A percentile compares a stretch with the other conserved stretches of the same genome.
phyloP scores from a whole-genome alignment of 2,888 invertebrate genomes.

The Spodoptera picta region DNA sequence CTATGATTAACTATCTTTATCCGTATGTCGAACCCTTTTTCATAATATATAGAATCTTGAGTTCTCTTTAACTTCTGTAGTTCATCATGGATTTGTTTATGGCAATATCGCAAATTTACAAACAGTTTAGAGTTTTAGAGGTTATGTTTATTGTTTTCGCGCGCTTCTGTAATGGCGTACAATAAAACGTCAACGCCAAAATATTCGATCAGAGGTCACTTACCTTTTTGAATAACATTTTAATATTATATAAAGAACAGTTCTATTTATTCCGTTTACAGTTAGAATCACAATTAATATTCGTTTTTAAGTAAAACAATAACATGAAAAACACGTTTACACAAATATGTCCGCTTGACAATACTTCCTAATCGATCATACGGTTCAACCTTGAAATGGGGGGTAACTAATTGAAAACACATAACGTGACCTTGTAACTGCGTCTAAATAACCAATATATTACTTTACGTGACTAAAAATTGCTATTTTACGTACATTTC shows the following conservation, averaged over 20 bases:
- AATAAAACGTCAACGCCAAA: slow-evolving; percentile 10
- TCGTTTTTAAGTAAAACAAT: too few relatives aligned
- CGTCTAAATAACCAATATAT: slow-evolving; percentile 14
- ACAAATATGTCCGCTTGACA: background rate
- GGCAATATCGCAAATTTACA: too few relatives aligned
- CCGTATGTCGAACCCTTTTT: too few relatives aligned
- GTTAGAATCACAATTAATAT: too few relatives aligned
- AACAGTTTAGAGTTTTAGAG: background rate
- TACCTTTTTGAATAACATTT: background rate
- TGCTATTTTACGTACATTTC: slow-evolving; percentile 36
- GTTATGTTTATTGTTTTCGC: slow-evolving; percentile 20
- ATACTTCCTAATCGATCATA: background rate
- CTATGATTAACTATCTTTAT: too few relatives aligned
- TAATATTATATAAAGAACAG: too few relatives aligned
- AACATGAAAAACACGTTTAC: too few relatives aligned
- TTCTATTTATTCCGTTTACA: too few relatives aligned
- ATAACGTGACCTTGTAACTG: slow-evolving; percentile 15
- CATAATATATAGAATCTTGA: too few relatives aligned
- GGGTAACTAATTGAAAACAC: background rate
- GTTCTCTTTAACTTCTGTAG: too few relatives aligned
- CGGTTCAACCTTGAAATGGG: slow-evolving; percentile 2
- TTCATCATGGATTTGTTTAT: too few relatives aligned
- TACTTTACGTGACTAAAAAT: slow-evolving; percentile 37
- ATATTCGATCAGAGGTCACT: slow-evolving; percentile 1
- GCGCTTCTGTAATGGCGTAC: slow-evolving; percentile 5